These are phyloP conservation scores for Hermaeophaga mercurialis DNA, from an alignment of 2,888 invertebrate genomes.

Conservation along the genomic window DNA sequence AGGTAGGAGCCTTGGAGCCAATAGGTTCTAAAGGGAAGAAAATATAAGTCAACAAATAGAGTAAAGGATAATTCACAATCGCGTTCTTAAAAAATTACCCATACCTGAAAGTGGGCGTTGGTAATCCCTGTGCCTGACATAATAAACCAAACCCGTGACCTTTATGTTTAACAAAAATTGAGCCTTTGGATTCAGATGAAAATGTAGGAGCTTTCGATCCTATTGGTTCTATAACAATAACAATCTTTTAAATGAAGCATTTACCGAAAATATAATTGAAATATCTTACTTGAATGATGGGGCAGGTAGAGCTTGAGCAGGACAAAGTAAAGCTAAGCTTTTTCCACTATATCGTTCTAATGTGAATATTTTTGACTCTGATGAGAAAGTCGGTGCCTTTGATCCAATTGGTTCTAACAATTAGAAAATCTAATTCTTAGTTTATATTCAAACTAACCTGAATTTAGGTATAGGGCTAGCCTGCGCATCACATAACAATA, in stretches of 20 bases:
- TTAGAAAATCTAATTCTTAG: slow-evolving; percentile 30
- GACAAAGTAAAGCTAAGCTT: slow-evolving; percentile 74
- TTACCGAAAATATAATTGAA: too few relatives aligned
- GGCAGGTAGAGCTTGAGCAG: slow-evolving; percentile 75
- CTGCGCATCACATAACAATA: slow-evolving; percentile 61
- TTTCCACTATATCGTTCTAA: slow-evolving; percentile 60
- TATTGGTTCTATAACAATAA: slow-evolving; percentile 58
- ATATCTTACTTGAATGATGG: slow-evolving; percentile 70
- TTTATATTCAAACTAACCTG: slow-evolving; percentile 35
- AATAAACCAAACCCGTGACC: slow-evolving; percentile 59
- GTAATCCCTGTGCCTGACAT: slow-evolving; percentile 71
- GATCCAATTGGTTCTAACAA: slow-evolving; percentile 61
- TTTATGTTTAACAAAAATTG: slow-evolving; percentile 56
- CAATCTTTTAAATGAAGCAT: too few relatives aligned
- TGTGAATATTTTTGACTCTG: slow-evolving; percentile 59
- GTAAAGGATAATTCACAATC: too few relatives aligned
- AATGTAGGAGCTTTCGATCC: slow-evolving; percentile 61
- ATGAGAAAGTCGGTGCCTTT: slow-evolving; percentile 59
- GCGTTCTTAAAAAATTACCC: too few relatives aligned
- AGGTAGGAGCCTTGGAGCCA: slow-evolving; percentile 61
- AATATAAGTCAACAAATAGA: slow-evolving; percentile 10
- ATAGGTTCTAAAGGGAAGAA: slow-evolving; percentile 60
- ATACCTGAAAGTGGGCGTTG: slow-evolving; percentile 61
- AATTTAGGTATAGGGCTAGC: slow-evolving; percentile 67
- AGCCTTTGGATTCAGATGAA: slow-evolving; percentile 58